Percentiles rank a stretch among this genome's conserved stretches.
Evolutionary conservation across 2,888 invertebrate genomes (phyloP).

Genomic region (Lacanobia wlatinum): DNA sequence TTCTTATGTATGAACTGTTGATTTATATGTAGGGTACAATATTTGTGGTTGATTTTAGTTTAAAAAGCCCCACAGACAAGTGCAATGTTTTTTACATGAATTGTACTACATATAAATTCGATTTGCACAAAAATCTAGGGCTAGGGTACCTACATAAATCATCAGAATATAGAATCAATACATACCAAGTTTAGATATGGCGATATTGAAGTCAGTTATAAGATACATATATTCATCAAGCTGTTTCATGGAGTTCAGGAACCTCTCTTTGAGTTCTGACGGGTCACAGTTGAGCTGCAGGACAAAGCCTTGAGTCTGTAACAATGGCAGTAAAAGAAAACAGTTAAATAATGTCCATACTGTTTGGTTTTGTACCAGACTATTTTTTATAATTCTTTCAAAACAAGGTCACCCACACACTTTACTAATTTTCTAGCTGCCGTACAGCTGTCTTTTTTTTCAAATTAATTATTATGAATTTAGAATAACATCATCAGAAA

Average conservation of each 20-base stretch:
- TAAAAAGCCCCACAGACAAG: too few relatives aligned
- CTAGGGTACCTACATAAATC: too few relatives aligned
- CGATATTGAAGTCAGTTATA: constrained; percentile 84
- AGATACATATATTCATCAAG: constrained; percentile 85
- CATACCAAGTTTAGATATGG: constrained; percentile 79
- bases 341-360: background rate
- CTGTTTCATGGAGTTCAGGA: constrained; percentile 82
- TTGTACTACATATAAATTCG: too few relatives aligned
- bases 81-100: too few relatives aligned
- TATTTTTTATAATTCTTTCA: background rate
- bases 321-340: constrained; percentile 27
- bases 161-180: background rate
- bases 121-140: too few relatives aligned
- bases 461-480: background rate
- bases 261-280: constrained; percentile 81
- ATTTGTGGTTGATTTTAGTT: background rate
- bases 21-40: background rate
- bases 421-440: background rate
- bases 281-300: constrained; percentile 84
- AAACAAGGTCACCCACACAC: background rate
- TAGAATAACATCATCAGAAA: too few relatives aligned
- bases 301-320: constrained; percentile 80
- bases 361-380: background rate
- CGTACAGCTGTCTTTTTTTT: background rate
- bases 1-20: background rate